Percentiles rank a stretch among this genome's conserved stretches.
phyloP scores from a whole-genome alignment of 2,113 vertebrate genomes.

The Cervus canadensis region DNA sequence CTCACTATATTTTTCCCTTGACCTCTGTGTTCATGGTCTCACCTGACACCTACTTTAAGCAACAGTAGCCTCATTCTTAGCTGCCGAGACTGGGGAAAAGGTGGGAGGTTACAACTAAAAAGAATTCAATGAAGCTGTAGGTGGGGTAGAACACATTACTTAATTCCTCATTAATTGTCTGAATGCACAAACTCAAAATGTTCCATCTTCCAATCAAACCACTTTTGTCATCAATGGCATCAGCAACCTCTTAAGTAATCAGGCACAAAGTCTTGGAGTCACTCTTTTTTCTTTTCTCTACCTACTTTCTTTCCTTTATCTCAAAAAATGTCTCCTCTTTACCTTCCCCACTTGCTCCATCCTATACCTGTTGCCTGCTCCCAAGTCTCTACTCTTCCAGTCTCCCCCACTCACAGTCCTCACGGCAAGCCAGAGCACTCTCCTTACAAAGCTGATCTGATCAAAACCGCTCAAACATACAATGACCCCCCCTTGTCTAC shows the following conservation, averaged over 20 bases:
- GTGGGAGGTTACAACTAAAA: neutral
- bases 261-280: neutral
- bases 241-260: neutral
- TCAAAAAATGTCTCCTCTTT: neutral
- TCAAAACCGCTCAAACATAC: neutral
- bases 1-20: neutral
- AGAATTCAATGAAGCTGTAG: neutral
- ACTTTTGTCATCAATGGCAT: neutral
- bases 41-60: neutral
- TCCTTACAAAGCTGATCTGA: neutral
- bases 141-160: neutral
- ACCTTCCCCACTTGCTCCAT: neutral
- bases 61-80: neutral
- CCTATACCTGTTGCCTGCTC: neutral
- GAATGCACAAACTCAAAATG: neutral
- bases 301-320: neutral
- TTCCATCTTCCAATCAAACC: neutral
- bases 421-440: neutral
- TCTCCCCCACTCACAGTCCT: neutral
- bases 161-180: neutral
- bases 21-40: neutral
- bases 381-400: neutral
- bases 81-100: neutral
- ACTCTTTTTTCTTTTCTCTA: neutral
- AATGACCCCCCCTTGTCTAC: neutral